Evolutionary conservation across 1,140 invertebrate genomes (phyloP).

Genomic region (Drosophila obscura): DNA sequence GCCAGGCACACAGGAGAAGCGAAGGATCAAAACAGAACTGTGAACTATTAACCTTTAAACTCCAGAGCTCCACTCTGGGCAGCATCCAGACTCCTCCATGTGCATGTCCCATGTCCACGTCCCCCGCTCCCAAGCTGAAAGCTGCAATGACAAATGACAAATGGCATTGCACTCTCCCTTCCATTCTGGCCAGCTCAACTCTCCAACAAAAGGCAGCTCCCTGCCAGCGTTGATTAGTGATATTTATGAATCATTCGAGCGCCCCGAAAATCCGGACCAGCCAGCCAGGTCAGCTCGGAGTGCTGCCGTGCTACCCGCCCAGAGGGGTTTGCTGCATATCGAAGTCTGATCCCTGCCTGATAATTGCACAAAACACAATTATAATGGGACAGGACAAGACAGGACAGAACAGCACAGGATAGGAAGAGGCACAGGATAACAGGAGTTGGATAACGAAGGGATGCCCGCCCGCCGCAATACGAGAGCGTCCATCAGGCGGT

Average conservation of each 20-base stretch:
- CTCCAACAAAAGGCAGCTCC: too few species aligned
- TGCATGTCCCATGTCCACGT: not conserved
- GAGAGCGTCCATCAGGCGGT: not conserved
- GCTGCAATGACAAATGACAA: conserved; percentile 9
- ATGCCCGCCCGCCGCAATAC: conserved; percentile 1
- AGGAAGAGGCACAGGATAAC: too few species aligned
- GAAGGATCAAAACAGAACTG: conserved; percentile 36
- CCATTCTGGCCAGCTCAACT: not conserved
- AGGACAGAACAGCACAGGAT: not conserved
- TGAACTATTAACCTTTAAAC: conserved; percentile 75
- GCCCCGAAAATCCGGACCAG: conserved; percentile 53
- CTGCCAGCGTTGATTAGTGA: conserved; percentile 52
- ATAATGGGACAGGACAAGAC: conserved; percentile 2
- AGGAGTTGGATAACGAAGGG: not conserved
- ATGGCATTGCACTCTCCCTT: conserved; percentile 9
- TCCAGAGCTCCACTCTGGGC: conserved; percentile 15
- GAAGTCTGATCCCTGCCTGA: not conserved
- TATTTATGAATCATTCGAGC: conserved; percentile 77
- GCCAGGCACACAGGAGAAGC: conserved; percentile 8
- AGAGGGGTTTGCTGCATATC: too few species aligned
- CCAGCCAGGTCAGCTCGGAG: conserved; percentile 13
- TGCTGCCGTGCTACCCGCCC: too few species aligned
- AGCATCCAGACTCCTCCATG: not conserved
- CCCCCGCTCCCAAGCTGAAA: not conserved
- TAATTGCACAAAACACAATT: conserved; percentile 18